Percentiles rank a stretch among this genome's conserved stretches.
phyloP scores from a whole-genome alignment of 2,113 vertebrate species.

The Cebidichthys violaceus region DNA sequence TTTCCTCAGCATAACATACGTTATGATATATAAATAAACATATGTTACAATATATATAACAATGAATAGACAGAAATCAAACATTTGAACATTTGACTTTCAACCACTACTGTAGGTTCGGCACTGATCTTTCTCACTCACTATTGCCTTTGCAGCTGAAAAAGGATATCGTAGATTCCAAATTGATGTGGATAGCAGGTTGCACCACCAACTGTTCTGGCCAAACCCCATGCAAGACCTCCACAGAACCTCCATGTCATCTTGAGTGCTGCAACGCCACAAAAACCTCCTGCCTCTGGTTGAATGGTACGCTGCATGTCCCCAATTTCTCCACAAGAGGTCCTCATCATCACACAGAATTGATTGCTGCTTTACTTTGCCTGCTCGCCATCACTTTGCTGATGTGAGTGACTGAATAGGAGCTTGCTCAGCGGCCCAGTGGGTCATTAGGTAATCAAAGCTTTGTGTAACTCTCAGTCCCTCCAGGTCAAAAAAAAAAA shows the following conservation, averaged over 20 bases:
- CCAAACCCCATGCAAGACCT: slow-evolving; percentile 53
- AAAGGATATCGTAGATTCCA: slow-evolving; percentile 44
- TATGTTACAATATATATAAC: neutral
- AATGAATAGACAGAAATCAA: neutral
- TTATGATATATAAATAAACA: neutral
- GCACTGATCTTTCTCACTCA: neutral
- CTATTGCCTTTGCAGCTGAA: slow-evolving; percentile 80
- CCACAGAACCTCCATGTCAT: slow-evolving; percentile 66
- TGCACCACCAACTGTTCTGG: slow-evolving; percentile 80
- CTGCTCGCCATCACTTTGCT: slow-evolving; percentile 52
- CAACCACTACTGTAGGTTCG: neutral
- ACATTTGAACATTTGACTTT: neutral
- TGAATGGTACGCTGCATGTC: slow-evolving; percentile 82
- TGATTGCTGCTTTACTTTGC: slow-evolving; percentile 56
- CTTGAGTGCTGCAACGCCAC: slow-evolving; percentile 86
- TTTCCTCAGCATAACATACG: neutral
- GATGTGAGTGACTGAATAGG: slow-evolving; percentile 23
- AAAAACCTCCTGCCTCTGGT: slow-evolving; percentile 81
- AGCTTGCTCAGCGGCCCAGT: slow-evolving; percentile 15
- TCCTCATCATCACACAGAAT: slow-evolving; percentile 25
- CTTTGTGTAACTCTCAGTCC: slow-evolving; percentile 8
- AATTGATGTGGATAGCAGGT: slow-evolving; percentile 70
- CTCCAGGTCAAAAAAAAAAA: neutral
- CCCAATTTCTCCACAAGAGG: slow-evolving; percentile 57
- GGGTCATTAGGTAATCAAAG: slow-evolving; percentile 7